phyloP scores from a whole-genome alignment of 2,797 vertebrate genomes.

The Melanotaenia nigrans region DNA sequence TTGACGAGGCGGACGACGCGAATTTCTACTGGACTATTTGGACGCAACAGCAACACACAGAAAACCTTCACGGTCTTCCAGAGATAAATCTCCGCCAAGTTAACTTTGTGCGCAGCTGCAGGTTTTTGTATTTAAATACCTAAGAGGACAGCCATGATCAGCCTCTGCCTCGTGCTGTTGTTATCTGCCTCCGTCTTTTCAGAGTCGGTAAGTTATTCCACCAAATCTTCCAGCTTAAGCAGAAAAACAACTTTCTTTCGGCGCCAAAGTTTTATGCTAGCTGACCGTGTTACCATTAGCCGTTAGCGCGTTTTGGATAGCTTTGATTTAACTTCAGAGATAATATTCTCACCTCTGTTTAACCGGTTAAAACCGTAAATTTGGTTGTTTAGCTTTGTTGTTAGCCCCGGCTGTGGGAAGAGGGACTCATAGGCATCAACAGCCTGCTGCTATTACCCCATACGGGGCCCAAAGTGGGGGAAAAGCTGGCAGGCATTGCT shows the following conservation, averaged over 20 bases:
- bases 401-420: background rate
- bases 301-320: background rate
- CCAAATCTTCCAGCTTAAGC: background rate
- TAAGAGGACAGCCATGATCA: conserved; percentile 67
- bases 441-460: conserved; percentile 40
- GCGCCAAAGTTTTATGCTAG: background rate
- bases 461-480: conserved; percentile 49
- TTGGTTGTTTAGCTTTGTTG: background rate
- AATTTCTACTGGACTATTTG: conserved; percentile 40
- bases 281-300: background rate
- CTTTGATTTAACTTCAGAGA: background rate
- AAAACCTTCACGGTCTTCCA: background rate
- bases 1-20: background rate
- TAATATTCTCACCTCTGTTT: background rate
- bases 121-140: background rate
- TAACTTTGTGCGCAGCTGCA: background rate
- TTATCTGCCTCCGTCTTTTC: conserved; percentile 74
- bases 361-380: background rate
- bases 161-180: conserved; percentile 72
- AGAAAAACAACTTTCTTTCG: background rate
- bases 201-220: conserved; percentile 81
- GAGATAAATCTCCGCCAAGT: background rate
- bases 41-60: background rate
- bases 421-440: background rate
- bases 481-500: background rate